Evolutionary conservation across 2,797 vertebrate genomes (phyloP).

Genomic region (Pangasius krempfi): DNA sequence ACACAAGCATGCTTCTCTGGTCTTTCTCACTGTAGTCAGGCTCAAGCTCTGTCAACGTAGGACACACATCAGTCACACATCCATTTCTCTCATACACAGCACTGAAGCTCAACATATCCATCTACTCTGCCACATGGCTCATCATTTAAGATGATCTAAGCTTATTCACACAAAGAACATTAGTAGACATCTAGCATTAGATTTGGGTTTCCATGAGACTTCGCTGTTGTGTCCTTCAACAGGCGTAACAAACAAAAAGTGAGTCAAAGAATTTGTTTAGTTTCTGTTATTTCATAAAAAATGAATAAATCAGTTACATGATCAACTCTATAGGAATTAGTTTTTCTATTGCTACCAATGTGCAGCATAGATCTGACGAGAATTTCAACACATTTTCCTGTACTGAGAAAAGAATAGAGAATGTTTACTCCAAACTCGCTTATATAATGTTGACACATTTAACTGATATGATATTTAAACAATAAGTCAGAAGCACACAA

Average conservation of each 20-base stretch:
- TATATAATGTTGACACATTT: not conserved
- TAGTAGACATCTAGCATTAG: not conserved
- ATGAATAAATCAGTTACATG: not conserved
- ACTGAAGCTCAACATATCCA: not conserved
- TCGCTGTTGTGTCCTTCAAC: not conserved
- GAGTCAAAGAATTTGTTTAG: not conserved
- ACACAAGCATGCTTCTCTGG: slow-evolving; percentile 91
- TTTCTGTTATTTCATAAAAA: not conserved
- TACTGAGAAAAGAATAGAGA: not conserved
- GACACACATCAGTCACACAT: slow-evolving; percentile 24
- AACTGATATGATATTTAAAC: not conserved
- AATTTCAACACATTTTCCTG: not conserved
- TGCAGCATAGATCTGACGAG: not conserved
- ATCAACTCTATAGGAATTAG: not conserved
- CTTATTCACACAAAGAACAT: not conserved
- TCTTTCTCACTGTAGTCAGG: slow-evolving; percentile 83
- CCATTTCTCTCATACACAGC: not conserved
- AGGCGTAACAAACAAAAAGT: not conserved
- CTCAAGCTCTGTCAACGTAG: slow-evolving; percentile 73
- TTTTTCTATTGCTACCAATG: not conserved
- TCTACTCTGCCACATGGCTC: not conserved
- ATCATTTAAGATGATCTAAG: not conserved
- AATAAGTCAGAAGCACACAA: not conserved
- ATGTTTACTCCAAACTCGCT: not conserved
- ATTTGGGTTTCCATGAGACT: not conserved